A percentile compares a stretch with the other conserved stretches of the same genome.
phyloP scores from a whole-genome alignment of 1,140 invertebrate genomes.

The Nasonia longicornis region DNA sequence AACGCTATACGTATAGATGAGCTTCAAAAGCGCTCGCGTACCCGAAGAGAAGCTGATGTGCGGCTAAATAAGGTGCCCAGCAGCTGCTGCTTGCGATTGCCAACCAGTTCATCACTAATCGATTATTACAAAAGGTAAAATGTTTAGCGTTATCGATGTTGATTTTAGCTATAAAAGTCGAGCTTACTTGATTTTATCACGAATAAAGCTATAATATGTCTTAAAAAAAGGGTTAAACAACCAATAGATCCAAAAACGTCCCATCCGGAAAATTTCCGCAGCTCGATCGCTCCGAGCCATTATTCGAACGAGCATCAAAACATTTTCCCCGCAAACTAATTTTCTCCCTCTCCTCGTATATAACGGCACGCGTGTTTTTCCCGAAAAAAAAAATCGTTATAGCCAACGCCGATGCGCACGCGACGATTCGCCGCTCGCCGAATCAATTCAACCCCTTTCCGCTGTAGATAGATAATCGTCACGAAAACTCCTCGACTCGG shows the following conservation, averaged over 20 bases:
- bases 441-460: neutral
- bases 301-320: neutral
- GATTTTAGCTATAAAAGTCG: no score
- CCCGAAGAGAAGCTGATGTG: neutral
- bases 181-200: no score
- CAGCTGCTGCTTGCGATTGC: neutral
- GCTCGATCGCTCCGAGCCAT: neutral
- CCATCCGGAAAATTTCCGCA: no score
- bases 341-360: neutral
- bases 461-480: neutral
- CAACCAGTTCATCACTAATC: neutral
- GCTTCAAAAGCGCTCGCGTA: neutral
- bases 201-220: no score
- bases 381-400: neutral
- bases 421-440: neutral
- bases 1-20: neutral
- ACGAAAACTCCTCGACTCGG: neutral
- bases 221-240: no score
- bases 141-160: no score
- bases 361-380: neutral
- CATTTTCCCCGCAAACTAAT: neutral
- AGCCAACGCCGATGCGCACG: neutral
- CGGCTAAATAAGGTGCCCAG: neutral
- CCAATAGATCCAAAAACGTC: no score
- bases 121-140: neutral